Conservation (phyloP, 2,888 invertebrate species). For the Lochmaea crataegi region DNA sequence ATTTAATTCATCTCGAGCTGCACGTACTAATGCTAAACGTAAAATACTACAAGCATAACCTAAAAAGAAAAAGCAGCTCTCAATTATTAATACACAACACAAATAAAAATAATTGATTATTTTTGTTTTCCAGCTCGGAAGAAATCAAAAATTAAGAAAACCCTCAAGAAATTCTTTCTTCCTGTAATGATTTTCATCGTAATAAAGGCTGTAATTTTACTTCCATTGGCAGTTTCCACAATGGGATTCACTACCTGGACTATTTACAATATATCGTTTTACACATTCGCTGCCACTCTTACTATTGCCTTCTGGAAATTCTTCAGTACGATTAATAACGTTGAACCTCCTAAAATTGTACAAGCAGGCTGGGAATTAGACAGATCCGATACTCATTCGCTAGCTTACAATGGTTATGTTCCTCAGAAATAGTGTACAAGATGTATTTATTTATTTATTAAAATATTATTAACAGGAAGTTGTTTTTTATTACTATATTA, state of each 20-base stretch:
- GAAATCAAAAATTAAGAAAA: conserved; percentile 77
- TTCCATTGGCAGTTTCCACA: conserved; percentile 85
- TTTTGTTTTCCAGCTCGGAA: conserved; percentile 34
- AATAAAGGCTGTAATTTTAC: conserved; percentile 86
- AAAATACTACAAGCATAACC: no score
- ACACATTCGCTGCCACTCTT: conserved; percentile 86
- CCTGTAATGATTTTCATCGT: conserved; percentile 86
- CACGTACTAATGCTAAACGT: no score
- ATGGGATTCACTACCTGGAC: conserved; percentile 89
- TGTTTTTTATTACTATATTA: neutral
- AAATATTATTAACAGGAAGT: neutral
- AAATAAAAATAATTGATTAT: conserved; percentile 59
- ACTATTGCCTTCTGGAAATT: conserved; percentile 88
- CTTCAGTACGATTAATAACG: conserved; percentile 77
- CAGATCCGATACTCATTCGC: conserved; percentile 72
- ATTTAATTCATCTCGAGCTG: no score
- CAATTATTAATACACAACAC: neutral
- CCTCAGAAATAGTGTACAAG: conserved; percentile 35
- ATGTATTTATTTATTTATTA: conserved; percentile 25
- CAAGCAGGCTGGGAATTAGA: conserved; percentile 64
- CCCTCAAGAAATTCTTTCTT: conserved; percentile 85
- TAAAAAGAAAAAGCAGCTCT: no score
- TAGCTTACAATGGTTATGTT: conserved; percentile 78
- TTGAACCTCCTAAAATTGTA: conserved; percentile 44
- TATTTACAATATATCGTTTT: conserved; percentile 86